Evolutionary conservation across 2,888 invertebrate genomes (phyloP).

Genomic region (Nomada fabriciana): DNA sequence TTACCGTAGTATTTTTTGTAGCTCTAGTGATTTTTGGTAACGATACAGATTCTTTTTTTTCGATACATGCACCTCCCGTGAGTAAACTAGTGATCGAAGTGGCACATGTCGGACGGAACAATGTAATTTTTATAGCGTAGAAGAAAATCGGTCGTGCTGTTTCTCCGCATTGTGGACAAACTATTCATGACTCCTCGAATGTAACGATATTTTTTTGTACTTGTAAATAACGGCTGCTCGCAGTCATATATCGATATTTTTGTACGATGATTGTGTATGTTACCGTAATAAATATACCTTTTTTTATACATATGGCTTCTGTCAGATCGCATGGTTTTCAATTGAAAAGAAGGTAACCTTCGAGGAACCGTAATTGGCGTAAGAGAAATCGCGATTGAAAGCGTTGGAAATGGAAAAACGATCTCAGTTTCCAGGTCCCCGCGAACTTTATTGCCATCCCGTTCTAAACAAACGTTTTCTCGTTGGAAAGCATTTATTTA

Average conservation of each 20-base stretch:
- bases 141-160: background rate
- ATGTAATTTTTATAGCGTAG: background rate
- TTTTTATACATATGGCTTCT: background rate
- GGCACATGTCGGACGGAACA: background rate
- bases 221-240: slow-evolving; percentile 67
- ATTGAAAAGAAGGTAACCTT: background rate
- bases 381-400: background rate
- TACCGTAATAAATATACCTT: slow-evolving; percentile 65
- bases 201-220: slow-evolving; percentile 45
- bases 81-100: background rate
- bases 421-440: background rate
- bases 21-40: background rate
- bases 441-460: background rate
- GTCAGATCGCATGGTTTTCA: background rate
- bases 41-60: too few species aligned
- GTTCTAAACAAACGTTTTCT: background rate
- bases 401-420: slow-evolving; percentile 1
- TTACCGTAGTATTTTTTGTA: too few species aligned
- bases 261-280: slow-evolving; percentile 62
- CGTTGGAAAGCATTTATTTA: background rate
- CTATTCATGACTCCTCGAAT: slow-evolving; percentile 18
- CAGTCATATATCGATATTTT: slow-evolving; percentile 61
- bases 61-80: too few species aligned
- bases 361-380: background rate
- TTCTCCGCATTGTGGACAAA: background rate